Conservation (phyloP, 2,113 vertebrate species). For the Oceanodroma tethys region DNA sequence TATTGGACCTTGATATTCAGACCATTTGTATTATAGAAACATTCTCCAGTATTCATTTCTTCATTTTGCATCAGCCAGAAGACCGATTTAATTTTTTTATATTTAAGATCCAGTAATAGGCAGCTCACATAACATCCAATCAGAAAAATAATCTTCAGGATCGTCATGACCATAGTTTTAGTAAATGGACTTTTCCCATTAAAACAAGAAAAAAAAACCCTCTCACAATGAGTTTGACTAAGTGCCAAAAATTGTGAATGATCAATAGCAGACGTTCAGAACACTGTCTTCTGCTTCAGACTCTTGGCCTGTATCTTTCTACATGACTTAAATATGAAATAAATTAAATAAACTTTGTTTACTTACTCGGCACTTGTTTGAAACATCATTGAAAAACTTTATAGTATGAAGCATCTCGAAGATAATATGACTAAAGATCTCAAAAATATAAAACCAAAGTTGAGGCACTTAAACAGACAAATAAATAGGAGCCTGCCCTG, state of each 20-base stretch:
- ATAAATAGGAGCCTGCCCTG: background rate
- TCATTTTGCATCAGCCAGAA: background rate
- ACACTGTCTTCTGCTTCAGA: background rate
- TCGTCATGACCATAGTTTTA: background rate
- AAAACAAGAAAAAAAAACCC: background rate
- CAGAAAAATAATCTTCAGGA: background rate
- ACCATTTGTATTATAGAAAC: background rate
- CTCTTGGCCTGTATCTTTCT: background rate
- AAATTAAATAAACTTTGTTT: background rate
- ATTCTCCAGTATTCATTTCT: background rate
- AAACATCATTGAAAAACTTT: background rate
- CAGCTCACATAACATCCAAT: background rate
- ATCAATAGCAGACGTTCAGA: background rate
- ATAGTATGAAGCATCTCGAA: background rate
- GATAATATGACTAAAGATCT: background rate
- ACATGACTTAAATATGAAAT: background rate
- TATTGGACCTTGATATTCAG: background rate
- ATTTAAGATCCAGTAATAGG: background rate
- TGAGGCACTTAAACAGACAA: background rate
- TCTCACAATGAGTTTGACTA: background rate
- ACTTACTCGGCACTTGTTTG: background rate
- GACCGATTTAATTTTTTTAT: background rate
- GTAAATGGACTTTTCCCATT: background rate
- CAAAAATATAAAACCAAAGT: background rate
- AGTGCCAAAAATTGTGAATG: background rate